These are phyloP conservation scores for Taenaris catops DNA, from an alignment of 2,888 invertebrate genomes.

Conservation along the genomic window DNA sequence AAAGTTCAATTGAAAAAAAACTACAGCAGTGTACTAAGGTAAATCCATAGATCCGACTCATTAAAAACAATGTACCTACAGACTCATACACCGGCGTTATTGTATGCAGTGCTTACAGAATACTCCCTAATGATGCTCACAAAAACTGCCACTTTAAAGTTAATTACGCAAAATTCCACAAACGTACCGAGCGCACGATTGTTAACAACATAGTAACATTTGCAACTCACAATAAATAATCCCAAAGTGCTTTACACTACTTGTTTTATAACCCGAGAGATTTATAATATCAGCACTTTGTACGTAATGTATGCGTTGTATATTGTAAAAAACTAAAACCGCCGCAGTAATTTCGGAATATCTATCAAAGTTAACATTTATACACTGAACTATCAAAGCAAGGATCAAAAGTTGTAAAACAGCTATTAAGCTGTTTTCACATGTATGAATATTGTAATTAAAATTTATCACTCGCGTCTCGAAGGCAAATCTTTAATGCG, in stretches of 20 bases:
- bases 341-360: constrained; percentile 13
- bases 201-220: constrained; percentile 44
- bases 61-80: constrained; percentile 57
- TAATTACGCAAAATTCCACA: constrained; percentile 74
- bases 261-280: constrained; percentile 8
- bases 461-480: constrained; percentile 51
- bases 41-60: constrained; percentile 30
- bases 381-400: constrained; percentile 45
- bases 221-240: constrained; percentile 23
- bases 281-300: neutral
- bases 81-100: constrained; percentile 38
- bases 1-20: no score
- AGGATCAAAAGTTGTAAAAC: constrained; percentile 33
- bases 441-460: constrained; percentile 46
- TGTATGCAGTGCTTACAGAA: constrained; percentile 34
- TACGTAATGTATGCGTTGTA: constrained; percentile 1
- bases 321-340: constrained; percentile 6
- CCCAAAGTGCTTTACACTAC: constrained; percentile 16
- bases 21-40: constrained; percentile 1
- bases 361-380: constrained; percentile 21
- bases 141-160: constrained; percentile 65
- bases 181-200: constrained; percentile 38
- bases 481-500: constrained; percentile 37
- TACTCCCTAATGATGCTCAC: constrained; percentile 49
- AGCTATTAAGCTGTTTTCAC: constrained; percentile 40